Percentiles rank a stretch among this genome's conserved stretches.
Evolutionary conservation across 2,888 invertebrate genomes (phyloP).

Genomic region (Galerucella calmariensis): DNA sequence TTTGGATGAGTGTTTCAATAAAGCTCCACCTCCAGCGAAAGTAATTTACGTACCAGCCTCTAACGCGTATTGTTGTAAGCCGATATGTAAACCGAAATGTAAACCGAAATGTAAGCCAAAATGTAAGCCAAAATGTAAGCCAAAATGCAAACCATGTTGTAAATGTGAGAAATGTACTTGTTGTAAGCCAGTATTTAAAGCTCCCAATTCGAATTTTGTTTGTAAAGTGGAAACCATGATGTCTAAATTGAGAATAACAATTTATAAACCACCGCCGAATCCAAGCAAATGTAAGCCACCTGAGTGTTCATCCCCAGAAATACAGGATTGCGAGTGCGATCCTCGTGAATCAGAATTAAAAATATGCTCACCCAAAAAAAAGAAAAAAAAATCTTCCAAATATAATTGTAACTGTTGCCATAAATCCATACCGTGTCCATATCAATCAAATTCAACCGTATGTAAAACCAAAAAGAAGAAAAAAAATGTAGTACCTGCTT

Average conservation of each 20-base stretch:
- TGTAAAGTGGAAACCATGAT: neutral
- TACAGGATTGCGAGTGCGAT: neutral
- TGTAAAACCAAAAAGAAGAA: neutral
- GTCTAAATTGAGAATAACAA: neutral
- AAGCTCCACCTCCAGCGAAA: neutral
- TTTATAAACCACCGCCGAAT: neutral
- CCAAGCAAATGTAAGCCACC: neutral
- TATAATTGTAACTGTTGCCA: neutral
- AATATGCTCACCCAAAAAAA: neutral
- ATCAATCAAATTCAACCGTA: neutral
- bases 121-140: neutral
- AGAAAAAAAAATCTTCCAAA: neutral
- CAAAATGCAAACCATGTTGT: neutral
- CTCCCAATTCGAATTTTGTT: neutral
- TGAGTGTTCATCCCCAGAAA: neutral
- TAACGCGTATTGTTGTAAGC: neutral
- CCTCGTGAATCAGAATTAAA: neutral
- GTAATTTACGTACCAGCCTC: neutral
- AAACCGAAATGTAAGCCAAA: neutral
- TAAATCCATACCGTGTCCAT: neutral
- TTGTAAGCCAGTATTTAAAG: neutral
- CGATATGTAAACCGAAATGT: neutral
- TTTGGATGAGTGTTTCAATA: neutral
- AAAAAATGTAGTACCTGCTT: neutral
- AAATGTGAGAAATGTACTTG: neutral